Evolutionary conservation across 2,113 vertebrate genomes (phyloP).

Genomic region (Mellivora capensis): DNA sequence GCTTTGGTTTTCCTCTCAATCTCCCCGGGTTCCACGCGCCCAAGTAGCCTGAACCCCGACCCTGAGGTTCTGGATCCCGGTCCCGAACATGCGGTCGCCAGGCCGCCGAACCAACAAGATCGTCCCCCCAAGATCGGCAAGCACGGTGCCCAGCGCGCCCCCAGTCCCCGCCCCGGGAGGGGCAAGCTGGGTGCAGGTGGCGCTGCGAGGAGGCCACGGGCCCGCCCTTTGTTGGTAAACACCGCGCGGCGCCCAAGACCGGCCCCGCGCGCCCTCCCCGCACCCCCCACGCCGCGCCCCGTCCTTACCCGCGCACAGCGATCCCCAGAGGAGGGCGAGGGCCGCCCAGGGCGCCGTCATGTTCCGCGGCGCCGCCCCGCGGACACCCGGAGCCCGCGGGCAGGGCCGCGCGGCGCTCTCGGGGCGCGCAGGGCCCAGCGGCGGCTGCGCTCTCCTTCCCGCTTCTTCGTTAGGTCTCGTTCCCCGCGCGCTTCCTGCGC

Average conservation of each 20-base stretch:
- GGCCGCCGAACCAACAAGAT: not conserved
- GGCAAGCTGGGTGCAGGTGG: conserved; percentile 54
- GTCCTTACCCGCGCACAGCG: conserved; percentile 74
- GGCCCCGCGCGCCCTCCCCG: not conserved
- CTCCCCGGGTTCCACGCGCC: not conserved
- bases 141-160: not conserved
- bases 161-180: not conserved
- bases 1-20: not conserved
- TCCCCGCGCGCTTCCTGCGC: conserved; percentile 26
- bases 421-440: conserved; percentile 62
- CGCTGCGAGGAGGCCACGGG: conserved; percentile 36
- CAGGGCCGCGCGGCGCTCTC: conserved; percentile 64
- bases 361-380: conserved; percentile 75
- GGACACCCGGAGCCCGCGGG: conserved; percentile 63
- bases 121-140: not conserved
- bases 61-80: not conserved
- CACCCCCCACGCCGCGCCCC: not conserved
- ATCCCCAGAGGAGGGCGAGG: conserved; percentile 76
- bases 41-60: not conserved
- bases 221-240: conserved; percentile 74
- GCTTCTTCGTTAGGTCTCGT: not conserved
- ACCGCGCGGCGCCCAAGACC: not conserved
- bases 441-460: conserved; percentile 55
- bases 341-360: conserved; percentile 77
- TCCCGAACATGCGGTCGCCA: not conserved